Evolutionary conservation across 2,797 vertebrate genomes (phyloP).

Genomic region (Macropus fuliginosus): DNA sequence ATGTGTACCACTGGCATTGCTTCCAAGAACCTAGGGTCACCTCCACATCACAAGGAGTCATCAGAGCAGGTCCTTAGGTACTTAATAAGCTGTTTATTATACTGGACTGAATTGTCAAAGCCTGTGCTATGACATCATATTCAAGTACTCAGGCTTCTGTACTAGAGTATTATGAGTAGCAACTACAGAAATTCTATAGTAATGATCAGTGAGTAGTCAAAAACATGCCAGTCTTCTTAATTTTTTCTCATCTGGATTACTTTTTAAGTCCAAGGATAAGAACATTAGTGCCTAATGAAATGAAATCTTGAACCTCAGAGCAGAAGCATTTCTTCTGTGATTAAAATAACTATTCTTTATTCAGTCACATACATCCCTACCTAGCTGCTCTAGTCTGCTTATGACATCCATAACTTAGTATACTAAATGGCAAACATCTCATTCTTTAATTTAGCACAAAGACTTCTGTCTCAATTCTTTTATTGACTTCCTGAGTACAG

Average conservation of each 20-base stretch:
- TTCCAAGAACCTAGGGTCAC: not conserved
- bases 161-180: not conserved
- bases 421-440: not conserved
- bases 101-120: not conserved
- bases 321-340: not conserved
- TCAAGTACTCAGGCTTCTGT: not conserved
- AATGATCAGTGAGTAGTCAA: not conserved
- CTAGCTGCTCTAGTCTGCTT: not conserved
- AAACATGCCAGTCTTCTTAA: not conserved
- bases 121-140: not conserved
- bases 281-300: not conserved
- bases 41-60: not conserved
- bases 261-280: not conserved
- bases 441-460: not conserved
- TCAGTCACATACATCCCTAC: not conserved
- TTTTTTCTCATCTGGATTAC: not conserved
- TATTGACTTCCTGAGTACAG: not conserved
- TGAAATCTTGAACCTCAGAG: not conserved
- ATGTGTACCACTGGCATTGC: not conserved
- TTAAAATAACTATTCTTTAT: not conserved
- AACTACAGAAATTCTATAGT: not conserved
- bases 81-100: not conserved
- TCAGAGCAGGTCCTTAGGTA: not conserved
- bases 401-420: not conserved
- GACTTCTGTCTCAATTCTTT: not conserved